Evolutionary conservation across 1,140 invertebrate genomes (phyloP).

Genomic region (Homalodisca vitripennis): DNA sequence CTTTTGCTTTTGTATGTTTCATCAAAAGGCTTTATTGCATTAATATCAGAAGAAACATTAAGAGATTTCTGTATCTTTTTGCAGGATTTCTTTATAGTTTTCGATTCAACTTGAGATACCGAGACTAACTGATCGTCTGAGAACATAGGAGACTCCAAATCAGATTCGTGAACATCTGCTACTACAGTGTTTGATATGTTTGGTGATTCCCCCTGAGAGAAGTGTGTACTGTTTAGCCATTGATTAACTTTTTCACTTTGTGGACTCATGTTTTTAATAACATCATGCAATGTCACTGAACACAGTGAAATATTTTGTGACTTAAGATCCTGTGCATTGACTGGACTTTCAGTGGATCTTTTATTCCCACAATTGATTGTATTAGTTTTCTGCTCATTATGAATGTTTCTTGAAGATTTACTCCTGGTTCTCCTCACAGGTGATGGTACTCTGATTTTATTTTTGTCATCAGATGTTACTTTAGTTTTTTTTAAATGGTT

Average conservation of each 20-base stretch:
- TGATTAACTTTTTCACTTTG: slow-evolving; percentile 3
- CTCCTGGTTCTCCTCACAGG: background rate
- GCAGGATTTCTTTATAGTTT: background rate
- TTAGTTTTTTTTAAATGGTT: background rate
- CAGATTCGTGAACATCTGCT: slow-evolving; percentile 5
- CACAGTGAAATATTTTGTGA: background rate
- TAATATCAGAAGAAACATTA: background rate
- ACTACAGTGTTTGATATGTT: background rate
- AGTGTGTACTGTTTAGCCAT: background rate
- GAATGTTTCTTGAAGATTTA: background rate
- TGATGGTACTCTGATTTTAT: background rate
- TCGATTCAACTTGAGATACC: background rate
- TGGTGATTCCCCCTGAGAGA: background rate
- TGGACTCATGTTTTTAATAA: background rate
- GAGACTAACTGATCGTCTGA: background rate
- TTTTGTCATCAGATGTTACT: background rate
- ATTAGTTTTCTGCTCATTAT: background rate
- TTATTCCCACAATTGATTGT: background rate
- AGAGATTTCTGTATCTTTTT: background rate
- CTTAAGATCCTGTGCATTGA: background rate
- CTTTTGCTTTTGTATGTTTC: too few species aligned
- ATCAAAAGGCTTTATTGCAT: background rate
- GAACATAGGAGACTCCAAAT: background rate
- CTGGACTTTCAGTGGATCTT: background rate
- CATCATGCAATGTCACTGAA: background rate